A percentile compares a stretch with the other conserved stretches of the same genome.
phyloP scores from a whole-genome alignment of 53 echinoderm and acorn worm genomes.

The Antedon mediterranea region DNA sequence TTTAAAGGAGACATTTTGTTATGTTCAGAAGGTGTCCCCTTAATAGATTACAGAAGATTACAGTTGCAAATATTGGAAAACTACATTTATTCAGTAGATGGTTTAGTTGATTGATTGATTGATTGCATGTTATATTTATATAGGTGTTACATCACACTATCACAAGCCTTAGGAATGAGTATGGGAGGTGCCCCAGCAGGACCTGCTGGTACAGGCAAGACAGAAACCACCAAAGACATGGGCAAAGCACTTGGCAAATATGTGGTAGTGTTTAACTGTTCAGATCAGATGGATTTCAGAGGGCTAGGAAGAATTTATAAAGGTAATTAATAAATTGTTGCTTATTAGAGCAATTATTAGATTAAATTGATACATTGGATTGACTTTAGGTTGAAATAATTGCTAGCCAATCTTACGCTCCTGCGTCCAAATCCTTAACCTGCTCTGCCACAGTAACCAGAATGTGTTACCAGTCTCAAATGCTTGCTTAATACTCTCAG shows the following conservation, averaged over 20 bases:
- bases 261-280: constrained; percentile 99
- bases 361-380: too few species aligned
- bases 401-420: too few species aligned
- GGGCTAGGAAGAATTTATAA: constrained; percentile 96
- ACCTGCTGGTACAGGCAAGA: constrained; percentile 97
- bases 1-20: too few species aligned
- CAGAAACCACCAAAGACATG: constrained; percentile 99
- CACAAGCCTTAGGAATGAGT: constrained; percentile 96
- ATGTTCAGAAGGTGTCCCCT: too few species aligned
- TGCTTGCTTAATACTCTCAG: too few species aligned
- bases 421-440: too few species aligned
- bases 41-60: too few species aligned
- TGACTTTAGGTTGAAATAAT: too few species aligned
- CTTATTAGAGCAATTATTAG: too few species aligned
- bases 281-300: constrained; percentile 99
- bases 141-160: constrained; percentile 93
- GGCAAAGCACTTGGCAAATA: constrained; percentile 96
- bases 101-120: background rate
- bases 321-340: constrained; percentile 37
- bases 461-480: too few species aligned
- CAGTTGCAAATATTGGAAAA: too few species aligned
- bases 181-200: constrained; percentile 99
- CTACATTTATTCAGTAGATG: background rate
- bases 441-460: too few species aligned
- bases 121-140: background rate